Evolutionary conservation across 2,113 vertebrate genomes (phyloP), one percentile per base, ranked within the genome.

Genomic region (Chauna torquata): DNA sequence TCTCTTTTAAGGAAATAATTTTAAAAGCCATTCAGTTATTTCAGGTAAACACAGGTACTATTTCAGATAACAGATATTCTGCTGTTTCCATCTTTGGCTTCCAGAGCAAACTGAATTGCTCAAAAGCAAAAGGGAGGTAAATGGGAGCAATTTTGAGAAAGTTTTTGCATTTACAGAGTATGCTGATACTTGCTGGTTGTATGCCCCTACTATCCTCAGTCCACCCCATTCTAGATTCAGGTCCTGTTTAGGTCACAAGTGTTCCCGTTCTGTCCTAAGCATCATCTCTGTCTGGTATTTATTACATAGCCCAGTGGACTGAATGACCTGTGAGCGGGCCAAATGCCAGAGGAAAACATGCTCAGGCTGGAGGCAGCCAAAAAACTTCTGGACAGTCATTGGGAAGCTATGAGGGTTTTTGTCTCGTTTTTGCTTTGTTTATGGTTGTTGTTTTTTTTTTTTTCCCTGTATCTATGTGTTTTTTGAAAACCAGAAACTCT

Each of bases 281-380:
- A 95, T 91, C 92, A 77, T 95, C 91, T 90, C 87, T 95, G 76
- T 79, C 88, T 94, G 96, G 78, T 90, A 95, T 97, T 95, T 95
- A 87, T 96, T 88, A 71, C 92, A 25, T 69, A 80, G 83, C 27
- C 74, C 94, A 91, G 79, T 95, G 93, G 87, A 90, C 94, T 95
- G 95, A 90, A 64, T 2, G 82, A 96, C 95, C 93, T 91, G 87
- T 77, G 96, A 97, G 68, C 0, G 1, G 96, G 95, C 88, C 79
- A 66, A 80, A 27, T 83, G 96, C 95, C 94, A 96, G 84, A 74
- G 78, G 58, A 94, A 90, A 94, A 92, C 92, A 96, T 62, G 84
- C 23, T 9, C 85, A 62, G 91, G 75, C 87, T 80, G 68, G n/a
- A 93, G 78, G 89, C 93, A 96, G 94, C 95, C 96, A 92, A 90